phyloP scores from a whole-genome alignment of 1,140 invertebrate genomes.

The Drosophila sechellia region DNA sequence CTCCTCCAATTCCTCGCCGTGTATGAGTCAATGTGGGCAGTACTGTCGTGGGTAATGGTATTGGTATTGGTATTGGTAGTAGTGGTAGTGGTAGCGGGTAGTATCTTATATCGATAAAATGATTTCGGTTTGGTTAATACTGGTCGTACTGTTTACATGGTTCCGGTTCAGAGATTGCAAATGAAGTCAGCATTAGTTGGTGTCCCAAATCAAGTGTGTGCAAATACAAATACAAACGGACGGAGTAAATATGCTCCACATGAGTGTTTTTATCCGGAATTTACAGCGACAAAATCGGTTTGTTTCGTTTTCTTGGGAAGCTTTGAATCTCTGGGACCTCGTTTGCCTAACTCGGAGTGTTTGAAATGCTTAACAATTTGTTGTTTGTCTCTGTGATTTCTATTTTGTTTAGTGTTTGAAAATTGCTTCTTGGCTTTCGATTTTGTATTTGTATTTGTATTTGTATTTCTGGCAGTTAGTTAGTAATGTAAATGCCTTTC shows the following conservation, averaged over 20 bases:
- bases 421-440: conserved; percentile 21
- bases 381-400: not conserved
- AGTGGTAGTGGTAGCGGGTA: not conserved
- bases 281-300: conserved; percentile 27
- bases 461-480: conserved; percentile 29
- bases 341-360: not conserved
- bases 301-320: conserved; percentile 1
- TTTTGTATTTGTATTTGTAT: conserved; percentile 4
- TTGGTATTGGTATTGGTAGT: too few species aligned
- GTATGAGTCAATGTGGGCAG: conserved; percentile 7
- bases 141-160: conserved; percentile 46
- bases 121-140: conserved; percentile 63
- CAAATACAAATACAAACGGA: conserved; percentile 42
- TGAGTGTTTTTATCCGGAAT: conserved; percentile 16
- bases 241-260: conserved; percentile 47
- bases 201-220: conserved; percentile 17
- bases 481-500: conserved; percentile 44
- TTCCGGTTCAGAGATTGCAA: conserved; percentile 30
- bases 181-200: conserved; percentile 9
- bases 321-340: conserved; percentile 11
- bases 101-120: conserved; percentile 32
- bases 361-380: conserved; percentile 1
- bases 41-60: not conserved
- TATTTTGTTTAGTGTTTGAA: not conserved
- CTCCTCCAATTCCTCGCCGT: conserved; percentile 4